phyloP scores from a whole-genome alignment of 2,888 invertebrate genomes.

The Agrochola lota region DNA sequence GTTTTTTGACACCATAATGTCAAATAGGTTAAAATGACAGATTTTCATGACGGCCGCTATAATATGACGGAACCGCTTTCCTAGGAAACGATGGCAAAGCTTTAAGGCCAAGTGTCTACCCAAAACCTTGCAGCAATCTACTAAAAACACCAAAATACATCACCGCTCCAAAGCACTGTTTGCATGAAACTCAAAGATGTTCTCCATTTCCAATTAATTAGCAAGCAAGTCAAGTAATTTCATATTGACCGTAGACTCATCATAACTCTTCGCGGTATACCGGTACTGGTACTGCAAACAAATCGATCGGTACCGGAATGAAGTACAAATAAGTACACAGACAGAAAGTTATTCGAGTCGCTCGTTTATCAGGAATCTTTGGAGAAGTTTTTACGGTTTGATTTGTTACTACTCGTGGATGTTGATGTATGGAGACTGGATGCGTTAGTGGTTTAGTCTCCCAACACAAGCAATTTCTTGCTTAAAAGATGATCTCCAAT shows the following conservation, averaged over 20 bases:
- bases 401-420: constrained; percentile 82
- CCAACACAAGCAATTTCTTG: no score
- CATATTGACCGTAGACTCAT: constrained; percentile 56
- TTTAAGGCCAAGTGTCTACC: background rate
- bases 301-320: constrained; percentile 76
- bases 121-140: background rate
- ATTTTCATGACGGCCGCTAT: background rate
- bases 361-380: constrained; percentile 87
- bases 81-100: background rate
- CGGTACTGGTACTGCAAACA: constrained; percentile 52
- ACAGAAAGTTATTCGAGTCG: constrained; percentile 81
- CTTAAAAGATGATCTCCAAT: no score
- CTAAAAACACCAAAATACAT: constrained; percentile 1
- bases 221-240: constrained; percentile 34
- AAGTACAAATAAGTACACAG: constrained; percentile 86
- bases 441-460: constrained; percentile 29
- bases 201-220: constrained; percentile 57
- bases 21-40: background rate
- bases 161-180: background rate
- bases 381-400: constrained; percentile 87
- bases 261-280: constrained; percentile 52
- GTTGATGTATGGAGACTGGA: constrained; percentile 69
- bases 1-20: background rate
- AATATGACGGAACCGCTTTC: background rate
- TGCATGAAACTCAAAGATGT: constrained; percentile 42